Percentiles rank a stretch among this genome's conserved stretches.
Evolutionary conservation across 2,888 invertebrate species (phyloP).

Genomic region (Drosophila subsilvestris): DNA sequence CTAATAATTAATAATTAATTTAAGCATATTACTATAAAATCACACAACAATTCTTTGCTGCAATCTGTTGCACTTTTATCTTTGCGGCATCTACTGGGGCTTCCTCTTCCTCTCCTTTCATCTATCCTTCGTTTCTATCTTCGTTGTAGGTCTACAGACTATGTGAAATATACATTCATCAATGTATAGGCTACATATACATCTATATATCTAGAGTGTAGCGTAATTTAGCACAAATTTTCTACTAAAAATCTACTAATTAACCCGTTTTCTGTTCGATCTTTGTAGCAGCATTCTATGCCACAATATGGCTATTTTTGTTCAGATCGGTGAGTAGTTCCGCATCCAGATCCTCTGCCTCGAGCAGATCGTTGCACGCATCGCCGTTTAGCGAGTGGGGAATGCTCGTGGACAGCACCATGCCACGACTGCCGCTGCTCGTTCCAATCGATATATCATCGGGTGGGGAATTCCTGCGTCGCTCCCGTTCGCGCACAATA

Average conservation of each 20-base stretch:
- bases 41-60: constrained; percentile 70
- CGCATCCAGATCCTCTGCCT: constrained; percentile 83
- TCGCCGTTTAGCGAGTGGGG: constrained; percentile 82
- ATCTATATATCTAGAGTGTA: constrained; percentile 21
- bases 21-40: constrained; percentile 66
- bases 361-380: constrained; percentile 80
- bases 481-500: constrained; percentile 86
- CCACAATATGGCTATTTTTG: constrained; percentile 84
- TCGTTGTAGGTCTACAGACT: constrained; percentile 74
- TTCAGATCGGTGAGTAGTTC: constrained; percentile 83
- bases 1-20: constrained; percentile 53
- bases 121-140: constrained; percentile 60
- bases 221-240: constrained; percentile 69
- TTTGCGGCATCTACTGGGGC: background rate
- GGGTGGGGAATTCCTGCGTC: constrained; percentile 79
- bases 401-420: constrained; percentile 69
- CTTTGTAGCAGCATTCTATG: constrained; percentile 69
- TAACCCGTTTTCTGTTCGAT: constrained; percentile 65
- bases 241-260: constrained; percentile 72
- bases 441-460: constrained; percentile 77
- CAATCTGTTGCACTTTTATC: constrained; percentile 39
- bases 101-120: constrained; percentile 41
- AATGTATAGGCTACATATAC: constrained; percentile 5
- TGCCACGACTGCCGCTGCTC: constrained; percentile 63
- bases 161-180: constrained; percentile 63